Conservation (phyloP, 2,888 invertebrate species). For the Xestia rhomboidea region DNA sequence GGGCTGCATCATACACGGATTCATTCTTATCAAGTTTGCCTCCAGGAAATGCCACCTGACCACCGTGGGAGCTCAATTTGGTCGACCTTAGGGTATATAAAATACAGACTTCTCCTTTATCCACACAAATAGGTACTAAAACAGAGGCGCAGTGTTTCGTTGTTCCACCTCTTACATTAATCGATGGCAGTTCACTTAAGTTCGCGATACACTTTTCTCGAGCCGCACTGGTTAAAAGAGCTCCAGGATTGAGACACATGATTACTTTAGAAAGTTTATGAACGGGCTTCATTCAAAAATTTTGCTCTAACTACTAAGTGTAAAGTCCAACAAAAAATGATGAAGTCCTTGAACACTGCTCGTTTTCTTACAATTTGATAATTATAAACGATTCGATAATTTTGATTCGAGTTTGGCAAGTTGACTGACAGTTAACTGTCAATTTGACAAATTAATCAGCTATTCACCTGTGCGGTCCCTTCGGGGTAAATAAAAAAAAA, state of each 20-base stretch:
- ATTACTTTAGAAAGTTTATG: constrained; percentile 56
- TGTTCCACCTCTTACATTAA: constrained; percentile 71
- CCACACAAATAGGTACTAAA: constrained; percentile 94
- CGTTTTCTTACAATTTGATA: constrained; percentile 20
- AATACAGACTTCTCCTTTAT: constrained; percentile 93
- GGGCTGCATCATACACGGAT: constrained; percentile 93
- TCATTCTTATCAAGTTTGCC: constrained; percentile 93
- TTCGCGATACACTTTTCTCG: constrained; percentile 90
- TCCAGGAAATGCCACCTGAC: constrained; percentile 97
- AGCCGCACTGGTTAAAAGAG: constrained; percentile 89
- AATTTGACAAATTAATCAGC: constrained; percentile 25
- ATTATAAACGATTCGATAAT: too few species aligned
- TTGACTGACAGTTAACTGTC: not conserved
- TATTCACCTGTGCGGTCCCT: too few species aligned
- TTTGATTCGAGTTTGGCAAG: too few species aligned
- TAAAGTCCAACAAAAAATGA: constrained; percentile 46
- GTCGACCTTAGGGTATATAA: constrained; percentile 95
- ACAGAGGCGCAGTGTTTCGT: constrained; percentile 93
- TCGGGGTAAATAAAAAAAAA: too few species aligned
- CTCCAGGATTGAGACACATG: constrained; percentile 81
- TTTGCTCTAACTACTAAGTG: constrained; percentile 19
- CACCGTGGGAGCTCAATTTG: constrained; percentile 93
- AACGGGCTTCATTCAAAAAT: constrained; percentile 53
- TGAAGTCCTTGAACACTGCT: constrained; percentile 37
- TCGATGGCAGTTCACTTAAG: constrained; percentile 90